These are phyloP conservation scores for Coelopa frigida DNA, from an alignment of 1,140 invertebrate species.

Conservation along the genomic window DNA sequence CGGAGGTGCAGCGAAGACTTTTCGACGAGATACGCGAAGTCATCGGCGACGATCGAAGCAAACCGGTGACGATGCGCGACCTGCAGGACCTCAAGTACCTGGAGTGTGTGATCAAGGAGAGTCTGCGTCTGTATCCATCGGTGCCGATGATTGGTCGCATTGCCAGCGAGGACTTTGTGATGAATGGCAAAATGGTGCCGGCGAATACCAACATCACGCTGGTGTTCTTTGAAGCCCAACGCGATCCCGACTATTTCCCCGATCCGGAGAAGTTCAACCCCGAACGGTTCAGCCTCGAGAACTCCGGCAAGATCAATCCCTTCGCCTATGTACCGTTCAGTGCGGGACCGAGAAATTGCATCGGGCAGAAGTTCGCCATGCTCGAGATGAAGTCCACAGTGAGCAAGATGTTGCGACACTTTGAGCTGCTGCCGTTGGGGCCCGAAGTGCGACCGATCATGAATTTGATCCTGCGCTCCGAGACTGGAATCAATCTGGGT, in stretches of 20 bases:
- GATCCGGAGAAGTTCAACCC: conserved; percentile 57
- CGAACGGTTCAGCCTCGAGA: conserved; percentile 55
- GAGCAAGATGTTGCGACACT: conserved; percentile 42
- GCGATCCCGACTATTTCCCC: conserved; percentile 49
- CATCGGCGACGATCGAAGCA: conserved; percentile 43
- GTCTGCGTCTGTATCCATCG: conserved; percentile 55
- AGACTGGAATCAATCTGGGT: conserved; percentile 29
- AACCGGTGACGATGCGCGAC: conserved; percentile 21
- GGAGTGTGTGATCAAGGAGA: conserved; percentile 59
- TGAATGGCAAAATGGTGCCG: conserved; percentile 37
- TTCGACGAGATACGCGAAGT: conserved; percentile 53
- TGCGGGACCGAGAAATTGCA: conserved; percentile 57
- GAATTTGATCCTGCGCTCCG: conserved; percentile 30
- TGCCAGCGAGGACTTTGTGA: conserved; percentile 46
- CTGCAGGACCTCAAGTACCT: conserved; percentile 32
- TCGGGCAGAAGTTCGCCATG: conserved; percentile 72
- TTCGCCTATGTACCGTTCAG: conserved; percentile 57
- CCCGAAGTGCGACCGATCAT: conserved; percentile 22
- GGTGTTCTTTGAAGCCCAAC: conserved; percentile 47
- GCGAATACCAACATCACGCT: conserved; percentile 38
- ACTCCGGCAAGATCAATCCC: conserved; percentile 50
- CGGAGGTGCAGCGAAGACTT: conserved; percentile 54
- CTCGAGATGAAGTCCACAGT: conserved; percentile 61
- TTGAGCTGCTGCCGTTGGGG: conserved; percentile 31
- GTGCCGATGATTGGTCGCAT: conserved; percentile 57